Evolutionary conservation across 2,797 vertebrate genomes (phyloP).

Genomic region (Heteromormyrus szaboi): DNA sequence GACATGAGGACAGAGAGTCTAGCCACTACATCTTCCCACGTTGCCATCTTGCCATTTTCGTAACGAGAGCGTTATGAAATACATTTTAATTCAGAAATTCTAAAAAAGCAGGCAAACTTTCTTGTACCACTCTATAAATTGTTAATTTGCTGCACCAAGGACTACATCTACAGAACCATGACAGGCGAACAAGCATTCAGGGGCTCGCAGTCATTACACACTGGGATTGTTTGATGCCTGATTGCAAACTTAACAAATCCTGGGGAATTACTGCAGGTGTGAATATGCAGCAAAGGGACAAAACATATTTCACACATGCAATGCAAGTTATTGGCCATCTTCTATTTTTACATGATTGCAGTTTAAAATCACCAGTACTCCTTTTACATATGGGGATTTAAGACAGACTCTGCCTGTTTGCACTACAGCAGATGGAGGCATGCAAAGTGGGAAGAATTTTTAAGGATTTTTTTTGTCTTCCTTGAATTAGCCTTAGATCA

Average conservation of each 20-base stretch:
- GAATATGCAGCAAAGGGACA: constrained; percentile 61
- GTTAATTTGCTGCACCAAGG: neutral
- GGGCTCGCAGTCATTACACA: neutral
- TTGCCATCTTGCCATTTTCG: neutral
- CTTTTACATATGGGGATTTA: neutral
- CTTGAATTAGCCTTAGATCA: neutral
- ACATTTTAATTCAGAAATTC: neutral
- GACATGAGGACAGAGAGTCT: neutral
- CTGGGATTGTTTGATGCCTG: constrained; percentile 61
- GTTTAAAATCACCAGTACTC: neutral
- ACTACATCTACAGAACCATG: neutral
- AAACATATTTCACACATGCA: constrained; percentile 53
- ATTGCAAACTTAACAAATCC: constrained; percentile 70
- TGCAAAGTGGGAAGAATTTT: neutral
- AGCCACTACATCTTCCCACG: neutral
- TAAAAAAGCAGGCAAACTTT: neutral
- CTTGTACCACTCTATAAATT: neutral
- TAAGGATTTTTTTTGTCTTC: neutral
- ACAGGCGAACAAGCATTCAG: neutral
- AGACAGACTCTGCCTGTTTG: neutral
- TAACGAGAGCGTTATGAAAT: neutral
- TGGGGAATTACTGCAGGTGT: constrained; percentile 67
- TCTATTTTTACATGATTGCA: neutral
- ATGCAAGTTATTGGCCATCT: constrained; percentile 62
- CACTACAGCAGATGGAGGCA: neutral